These are phyloP conservation scores for Cybosia mesomella DNA, from an alignment of 2,888 invertebrate genomes.

Conservation along the genomic window DNA sequence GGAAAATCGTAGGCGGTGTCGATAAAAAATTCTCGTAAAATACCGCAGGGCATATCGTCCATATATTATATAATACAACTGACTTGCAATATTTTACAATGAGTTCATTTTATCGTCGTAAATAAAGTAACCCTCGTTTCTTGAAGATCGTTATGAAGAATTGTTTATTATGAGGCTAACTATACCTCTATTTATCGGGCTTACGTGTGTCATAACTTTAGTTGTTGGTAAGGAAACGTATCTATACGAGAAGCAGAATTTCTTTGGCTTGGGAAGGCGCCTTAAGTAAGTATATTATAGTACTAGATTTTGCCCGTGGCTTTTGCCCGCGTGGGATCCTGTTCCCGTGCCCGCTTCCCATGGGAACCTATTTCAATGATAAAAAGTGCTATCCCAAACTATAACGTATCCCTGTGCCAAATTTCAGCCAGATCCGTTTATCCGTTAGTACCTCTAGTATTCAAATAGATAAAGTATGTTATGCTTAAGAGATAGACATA, in stretches of 20 bases:
- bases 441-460: no score
- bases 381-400: no score
- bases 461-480: no score
- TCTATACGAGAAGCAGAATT: conserved; percentile 62
- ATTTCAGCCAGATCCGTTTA: no score
- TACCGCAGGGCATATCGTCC: conserved; percentile 57
- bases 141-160: conserved; percentile 51
- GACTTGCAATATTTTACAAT: conserved; percentile 59
- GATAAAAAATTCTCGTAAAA: conserved; percentile 64
- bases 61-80: conserved; percentile 59
- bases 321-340: no score
- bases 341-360: no score
- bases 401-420: no score
- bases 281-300: conserved; percentile 58
- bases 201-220: conserved; percentile 45
- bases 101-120: conserved; percentile 57
- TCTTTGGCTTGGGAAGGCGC: conserved; percentile 56
- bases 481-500: no score
- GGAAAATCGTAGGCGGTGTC: conserved; percentile 59
- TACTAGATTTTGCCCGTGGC: no score
- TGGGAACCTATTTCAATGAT: no score
- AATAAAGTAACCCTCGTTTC: conserved; percentile 52
- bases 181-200: conserved; percentile 46
- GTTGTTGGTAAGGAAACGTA: conserved; percentile 54
- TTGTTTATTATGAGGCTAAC: conserved; percentile 58